Evolutionary conservation across 2,888 invertebrate genomes (phyloP), one percentile per base, ranked within the genome.

Genomic region (Muscina levida): DNA sequence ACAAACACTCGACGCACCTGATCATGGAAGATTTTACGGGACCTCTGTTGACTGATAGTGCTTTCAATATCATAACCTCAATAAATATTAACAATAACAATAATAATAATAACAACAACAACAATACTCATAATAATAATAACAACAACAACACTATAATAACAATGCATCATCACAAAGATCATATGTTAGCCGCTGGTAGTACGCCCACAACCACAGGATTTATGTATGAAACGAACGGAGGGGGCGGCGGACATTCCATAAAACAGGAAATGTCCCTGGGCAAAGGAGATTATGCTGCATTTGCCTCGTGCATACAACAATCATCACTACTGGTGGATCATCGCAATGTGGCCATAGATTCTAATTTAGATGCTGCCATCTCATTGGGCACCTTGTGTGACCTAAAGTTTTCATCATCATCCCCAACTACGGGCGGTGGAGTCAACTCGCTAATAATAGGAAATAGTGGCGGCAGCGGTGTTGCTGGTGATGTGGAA

Each of bases 151-250:
- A 67, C 19, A 74, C 51, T 44, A 82, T 46, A 5, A 82, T 0
- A 82, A 84, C 22, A 77, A 84, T 81, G 22, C 85, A 85, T 82
- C 87, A 87, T 83, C 87, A 87, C 62, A 88, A 88, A 83, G 88
- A 88, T 85, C 88, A 88, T 81, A 88, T 88, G 87, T 82, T 88
- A 31, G 87, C 84, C 15, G 87, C 87, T 26, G 87, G 88, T 56
- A 87, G 84, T 78, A 83, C 85, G 3, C 87, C 87, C 1, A 81
- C 84, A 39, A 79, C 85, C 31, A 80, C 86, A 22, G 83, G 86
- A n/a, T 83, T 84, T 15, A 77, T 83, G 15, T 83, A 83, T 31
- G 79, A 81, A 15, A 56, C 53, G 31, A n/a, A n/a, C n/a, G n/a
- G n/a, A n/a, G n/a, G n/a, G n/a, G 44, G 19, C 67, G 42, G 15